Conservation (phyloP, 1,140 invertebrate species). For the Caerostris extrusa region DNA sequence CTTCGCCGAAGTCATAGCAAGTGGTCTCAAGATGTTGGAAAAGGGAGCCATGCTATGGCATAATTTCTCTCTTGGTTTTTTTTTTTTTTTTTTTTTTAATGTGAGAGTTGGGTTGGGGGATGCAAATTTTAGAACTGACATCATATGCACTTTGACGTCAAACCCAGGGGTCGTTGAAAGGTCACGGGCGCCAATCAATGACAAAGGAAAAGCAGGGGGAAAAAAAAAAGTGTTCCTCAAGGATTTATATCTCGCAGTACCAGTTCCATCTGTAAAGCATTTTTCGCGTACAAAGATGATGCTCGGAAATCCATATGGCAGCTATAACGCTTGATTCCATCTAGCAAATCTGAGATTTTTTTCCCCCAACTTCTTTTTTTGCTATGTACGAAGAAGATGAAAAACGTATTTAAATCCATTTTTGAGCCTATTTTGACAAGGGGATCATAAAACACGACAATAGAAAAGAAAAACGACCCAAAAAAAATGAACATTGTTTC, state of each 20-base stretch:
- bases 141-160: conserved; percentile 62
- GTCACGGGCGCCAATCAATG: conserved; percentile 63
- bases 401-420: no score
- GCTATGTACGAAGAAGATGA: no score
- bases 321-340: background rate
- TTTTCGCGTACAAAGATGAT: conserved; percentile 6
- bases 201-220: background rate
- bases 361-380: no score
- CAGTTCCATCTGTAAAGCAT: background rate
- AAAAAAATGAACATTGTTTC: no score
- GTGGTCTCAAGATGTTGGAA: conserved; percentile 71
- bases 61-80: background rate
- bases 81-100: background rate
- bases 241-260: conserved; percentile 26
- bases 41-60: background rate
- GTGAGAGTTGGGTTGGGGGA: conserved; percentile 34
- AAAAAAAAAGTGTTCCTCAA: conserved; percentile 22
- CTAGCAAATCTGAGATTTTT: background rate
- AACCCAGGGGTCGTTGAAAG: conserved; percentile 16
- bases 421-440: no score
- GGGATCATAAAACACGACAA: no score
- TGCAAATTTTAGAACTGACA: conserved; percentile 76
- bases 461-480: no score
- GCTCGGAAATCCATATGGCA: background rate
- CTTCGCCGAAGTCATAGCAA: conserved; percentile 49